These are phyloP conservation scores for Aphelinus certus DNA, from an alignment of 1,140 invertebrate species.

Conservation along the genomic window DNA sequence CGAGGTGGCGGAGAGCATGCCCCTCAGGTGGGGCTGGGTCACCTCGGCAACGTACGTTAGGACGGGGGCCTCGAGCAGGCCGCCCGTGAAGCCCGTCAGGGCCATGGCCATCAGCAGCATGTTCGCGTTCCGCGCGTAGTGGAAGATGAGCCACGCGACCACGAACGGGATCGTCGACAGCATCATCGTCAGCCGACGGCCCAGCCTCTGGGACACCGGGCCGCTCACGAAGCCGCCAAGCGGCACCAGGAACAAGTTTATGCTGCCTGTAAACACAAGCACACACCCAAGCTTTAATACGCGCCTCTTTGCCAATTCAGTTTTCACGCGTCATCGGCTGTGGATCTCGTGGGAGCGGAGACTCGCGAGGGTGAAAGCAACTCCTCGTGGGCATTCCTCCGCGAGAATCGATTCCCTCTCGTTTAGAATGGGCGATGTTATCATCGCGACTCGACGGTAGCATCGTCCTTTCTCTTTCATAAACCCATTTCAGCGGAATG, in stretches of 20 bases:
- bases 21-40: constrained; percentile 79
- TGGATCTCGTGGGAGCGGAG: too few relatives aligned
- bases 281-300: not conserved
- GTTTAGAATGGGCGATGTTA: too few relatives aligned
- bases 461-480: too few relatives aligned
- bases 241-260: constrained; percentile 80
- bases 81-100: constrained; percentile 77
- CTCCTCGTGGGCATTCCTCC: too few relatives aligned
- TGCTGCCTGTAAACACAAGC: constrained; percentile 70
- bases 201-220: constrained; percentile 73
- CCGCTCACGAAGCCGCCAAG: constrained; percentile 79
- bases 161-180: constrained; percentile 78
- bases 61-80: constrained; percentile 81
- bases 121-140: constrained; percentile 69
- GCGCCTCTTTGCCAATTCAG: too few relatives aligned
- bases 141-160: constrained; percentile 76
- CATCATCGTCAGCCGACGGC: constrained; percentile 77
- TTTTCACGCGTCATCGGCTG: too few relatives aligned
- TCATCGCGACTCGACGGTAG: too few relatives aligned
- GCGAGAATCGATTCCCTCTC: too few relatives aligned
- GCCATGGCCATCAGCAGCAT: constrained; percentile 75
- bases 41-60: constrained; percentile 84
- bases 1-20: constrained; percentile 77
- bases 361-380: not conserved
- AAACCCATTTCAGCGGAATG: too few relatives aligned